Conservation (phyloP, 2,797 vertebrate species). For the Staurois parvus region DNA sequence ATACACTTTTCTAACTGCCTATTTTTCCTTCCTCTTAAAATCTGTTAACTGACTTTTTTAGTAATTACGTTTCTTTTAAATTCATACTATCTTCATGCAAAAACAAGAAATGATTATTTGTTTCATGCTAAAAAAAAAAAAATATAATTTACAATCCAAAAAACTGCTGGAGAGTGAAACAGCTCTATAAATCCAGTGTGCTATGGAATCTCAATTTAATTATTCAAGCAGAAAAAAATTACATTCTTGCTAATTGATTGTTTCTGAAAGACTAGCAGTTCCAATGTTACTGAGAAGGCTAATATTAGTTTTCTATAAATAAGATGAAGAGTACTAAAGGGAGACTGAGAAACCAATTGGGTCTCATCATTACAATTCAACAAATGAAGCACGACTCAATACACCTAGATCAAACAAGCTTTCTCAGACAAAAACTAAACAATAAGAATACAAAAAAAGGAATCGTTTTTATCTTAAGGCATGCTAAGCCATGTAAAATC, state of each 20-base stretch:
- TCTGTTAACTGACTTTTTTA: background rate
- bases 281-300: constrained; percentile 33
- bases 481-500: constrained; percentile 67
- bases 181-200: constrained; percentile 20
- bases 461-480: constrained; percentile 64
- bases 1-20: background rate
- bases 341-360: constrained; percentile 50
- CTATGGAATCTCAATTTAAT: constrained; percentile 26
- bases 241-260: constrained; percentile 30
- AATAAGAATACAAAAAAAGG: constrained; percentile 52
- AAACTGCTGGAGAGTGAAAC: background rate
- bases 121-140: background rate
- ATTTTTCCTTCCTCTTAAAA: background rate
- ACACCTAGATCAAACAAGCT: constrained; percentile 63
- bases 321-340: constrained; percentile 32
- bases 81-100: background rate
- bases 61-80: background rate
- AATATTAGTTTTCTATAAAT: constrained; percentile 55
- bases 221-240: constrained; percentile 22
- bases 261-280: constrained; percentile 36
- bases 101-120: background rate
- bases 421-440: constrained; percentile 59
- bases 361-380: constrained; percentile 60
- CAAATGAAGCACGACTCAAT: constrained; percentile 57
- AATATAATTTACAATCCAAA: background rate